phyloP scores from a whole-genome alignment of 2,888 invertebrate genomes.

The Acrocyrtus sp. region DNA sequence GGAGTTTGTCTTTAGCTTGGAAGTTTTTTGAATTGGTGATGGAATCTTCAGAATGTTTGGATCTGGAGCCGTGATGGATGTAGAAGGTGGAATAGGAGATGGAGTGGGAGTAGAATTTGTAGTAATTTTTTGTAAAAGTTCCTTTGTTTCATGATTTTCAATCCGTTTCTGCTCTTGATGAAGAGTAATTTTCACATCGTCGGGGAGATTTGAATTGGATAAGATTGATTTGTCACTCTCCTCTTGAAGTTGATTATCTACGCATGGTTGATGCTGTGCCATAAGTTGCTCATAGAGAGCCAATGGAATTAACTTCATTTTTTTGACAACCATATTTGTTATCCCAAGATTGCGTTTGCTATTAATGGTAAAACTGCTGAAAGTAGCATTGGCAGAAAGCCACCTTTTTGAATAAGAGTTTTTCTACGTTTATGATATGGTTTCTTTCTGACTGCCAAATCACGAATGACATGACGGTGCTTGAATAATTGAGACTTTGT shows the following conservation, averaged over 20 bases:
- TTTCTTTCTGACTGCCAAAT: neutral
- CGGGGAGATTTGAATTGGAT: constrained; percentile 5
- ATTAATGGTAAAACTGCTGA: neutral
- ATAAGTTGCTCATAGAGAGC: neutral
- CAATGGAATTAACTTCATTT: constrained; percentile 8
- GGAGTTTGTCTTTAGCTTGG: too few species aligned
- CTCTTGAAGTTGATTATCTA: neutral
- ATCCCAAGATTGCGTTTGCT: neutral
- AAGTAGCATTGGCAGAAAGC: constrained; percentile 9
- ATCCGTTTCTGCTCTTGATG: too few species aligned
- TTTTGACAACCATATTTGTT: too few species aligned
- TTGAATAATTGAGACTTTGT: neutral
- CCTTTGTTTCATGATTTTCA: too few species aligned
- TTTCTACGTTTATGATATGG: neutral
- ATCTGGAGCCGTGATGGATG: too few species aligned
- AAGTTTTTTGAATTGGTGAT: too few species aligned
- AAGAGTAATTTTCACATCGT: constrained; percentile 21
- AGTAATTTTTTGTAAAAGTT: too few species aligned
- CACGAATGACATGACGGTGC: neutral
- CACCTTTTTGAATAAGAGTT: constrained; percentile 8
- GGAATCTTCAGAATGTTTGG: too few species aligned
- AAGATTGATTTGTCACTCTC: neutral
- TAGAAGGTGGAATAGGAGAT: too few species aligned
- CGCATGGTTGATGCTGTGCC: neutral
- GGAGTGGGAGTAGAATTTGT: too few species aligned